phyloP scores from a whole-genome alignment of 1,140 invertebrate species.

The Ceratosolen solmsi region DNA sequence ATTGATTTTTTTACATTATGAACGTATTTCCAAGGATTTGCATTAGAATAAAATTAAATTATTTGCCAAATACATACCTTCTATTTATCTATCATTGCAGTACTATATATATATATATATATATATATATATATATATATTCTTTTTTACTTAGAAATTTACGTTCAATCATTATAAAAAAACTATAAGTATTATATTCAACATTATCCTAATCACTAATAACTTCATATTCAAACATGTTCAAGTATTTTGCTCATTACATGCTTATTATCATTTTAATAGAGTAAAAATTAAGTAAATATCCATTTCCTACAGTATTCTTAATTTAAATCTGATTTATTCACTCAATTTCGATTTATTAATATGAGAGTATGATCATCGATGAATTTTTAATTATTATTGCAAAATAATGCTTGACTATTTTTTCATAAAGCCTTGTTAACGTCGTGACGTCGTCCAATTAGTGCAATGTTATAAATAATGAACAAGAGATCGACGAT shows the following conservation, averaged over 20 bases:
- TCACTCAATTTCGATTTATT: no score
- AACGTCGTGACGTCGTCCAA: not conserved
- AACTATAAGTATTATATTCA: no score
- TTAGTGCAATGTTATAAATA: not conserved
- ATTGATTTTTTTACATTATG: conserved; percentile 16
- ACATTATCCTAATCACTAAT: no score
- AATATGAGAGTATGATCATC: no score
- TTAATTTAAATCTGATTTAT: no score
- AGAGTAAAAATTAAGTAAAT: conserved; percentile 4
- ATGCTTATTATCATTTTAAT: not conserved
- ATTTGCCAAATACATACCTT: not conserved
- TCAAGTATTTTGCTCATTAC: no score
- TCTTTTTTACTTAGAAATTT: not conserved
- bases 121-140: no score
- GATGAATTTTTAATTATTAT: not conserved
- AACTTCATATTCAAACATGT: no score
- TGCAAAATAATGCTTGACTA: not conserved
- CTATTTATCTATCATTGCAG: not conserved
- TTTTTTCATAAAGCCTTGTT: not conserved
- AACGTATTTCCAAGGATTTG: not conserved
- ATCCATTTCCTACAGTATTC: no score
- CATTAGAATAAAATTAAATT: not conserved
- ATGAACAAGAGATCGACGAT: not conserved
- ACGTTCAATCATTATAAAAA: no score
- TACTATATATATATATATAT: no score